phyloP scores from a whole-genome alignment of 2,113 vertebrate species.

The Micromys minutus region DNA sequence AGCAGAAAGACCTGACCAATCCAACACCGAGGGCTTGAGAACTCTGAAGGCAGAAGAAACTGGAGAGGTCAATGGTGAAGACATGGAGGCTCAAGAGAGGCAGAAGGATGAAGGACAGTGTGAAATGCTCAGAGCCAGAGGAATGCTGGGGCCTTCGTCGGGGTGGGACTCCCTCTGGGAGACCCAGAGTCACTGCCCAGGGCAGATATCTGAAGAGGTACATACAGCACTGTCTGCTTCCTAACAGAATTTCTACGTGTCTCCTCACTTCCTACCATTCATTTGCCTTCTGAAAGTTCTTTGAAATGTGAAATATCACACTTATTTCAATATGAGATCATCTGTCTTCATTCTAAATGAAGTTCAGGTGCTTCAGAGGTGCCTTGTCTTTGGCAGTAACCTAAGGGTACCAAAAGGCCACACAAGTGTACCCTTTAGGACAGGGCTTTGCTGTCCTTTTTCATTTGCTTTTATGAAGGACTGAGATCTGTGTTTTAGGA shows the following conservation, averaged over 20 bases:
- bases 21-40: neutral
- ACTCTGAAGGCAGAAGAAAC: neutral
- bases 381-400: neutral
- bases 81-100: neutral
- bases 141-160: neutral
- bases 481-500: neutral
- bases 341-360: neutral
- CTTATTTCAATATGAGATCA: neutral
- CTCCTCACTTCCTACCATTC: neutral
- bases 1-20: neutral
- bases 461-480: constrained; percentile 37
- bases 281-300: constrained; percentile 2
- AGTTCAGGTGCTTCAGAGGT: neutral
- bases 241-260: neutral
- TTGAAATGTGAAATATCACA: neutral
- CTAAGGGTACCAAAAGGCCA: neutral
- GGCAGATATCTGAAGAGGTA: neutral
- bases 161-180: neutral
- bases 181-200: neutral
- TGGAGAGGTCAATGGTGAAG: neutral
- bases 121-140: neutral
- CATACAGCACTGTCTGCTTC: neutral
- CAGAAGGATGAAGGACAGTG: neutral
- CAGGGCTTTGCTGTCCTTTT: neutral
- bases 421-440: neutral